Evolutionary conservation across 2,888 invertebrate species (phyloP), one percentile per base, ranked within the genome.

Genomic region (Nymphalis c-album): DNA sequence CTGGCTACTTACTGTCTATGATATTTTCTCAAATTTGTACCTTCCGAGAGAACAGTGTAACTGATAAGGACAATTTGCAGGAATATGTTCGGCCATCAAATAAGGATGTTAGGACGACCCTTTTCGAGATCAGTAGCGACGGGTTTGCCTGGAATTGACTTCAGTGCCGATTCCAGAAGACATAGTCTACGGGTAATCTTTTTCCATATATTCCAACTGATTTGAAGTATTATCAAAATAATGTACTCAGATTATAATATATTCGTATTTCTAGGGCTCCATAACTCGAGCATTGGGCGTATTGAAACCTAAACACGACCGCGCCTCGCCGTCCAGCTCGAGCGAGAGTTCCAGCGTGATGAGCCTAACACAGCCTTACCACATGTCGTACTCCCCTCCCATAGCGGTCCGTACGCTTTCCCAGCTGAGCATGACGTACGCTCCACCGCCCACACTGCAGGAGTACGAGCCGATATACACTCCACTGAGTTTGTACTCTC

Each of bases 231-330:
- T 13, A 13, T 13, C 8, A 13, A 13, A 13, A 13, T 40, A 40
- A 40, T 40, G 13, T 40, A 13, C 4, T 40, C 4, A 40, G 45
- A 40, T 22, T 13, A 18, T 20, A 45, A 59, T 20, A 18, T 20
- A 10, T 35, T 58, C 47, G 13, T 55, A 57, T 40, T 72, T 73
- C n/a, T 90, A 96, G 96, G 96, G 96, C 71, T 96, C 96, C 60
- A 91, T 96, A 84, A 95, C 95, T 69, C 93, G 96, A 70, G 96
- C 96, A 5, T 87, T 96, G 50, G 96, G 96, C 58, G 96, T 94
- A 53, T 94, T 94, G 6, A 93, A 94, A 76, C 93, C 94, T 67
- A 93, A 93, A 73, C 90, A 91, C 72, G 95, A 95, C 64, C 93
- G 95, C 69, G 93, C 94, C 0, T 95, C 95, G 0, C 95, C 95